Evolutionary conservation across 2,113 vertebrate genomes (phyloP).

Genomic region (Asarcornis scutulata): DNA sequence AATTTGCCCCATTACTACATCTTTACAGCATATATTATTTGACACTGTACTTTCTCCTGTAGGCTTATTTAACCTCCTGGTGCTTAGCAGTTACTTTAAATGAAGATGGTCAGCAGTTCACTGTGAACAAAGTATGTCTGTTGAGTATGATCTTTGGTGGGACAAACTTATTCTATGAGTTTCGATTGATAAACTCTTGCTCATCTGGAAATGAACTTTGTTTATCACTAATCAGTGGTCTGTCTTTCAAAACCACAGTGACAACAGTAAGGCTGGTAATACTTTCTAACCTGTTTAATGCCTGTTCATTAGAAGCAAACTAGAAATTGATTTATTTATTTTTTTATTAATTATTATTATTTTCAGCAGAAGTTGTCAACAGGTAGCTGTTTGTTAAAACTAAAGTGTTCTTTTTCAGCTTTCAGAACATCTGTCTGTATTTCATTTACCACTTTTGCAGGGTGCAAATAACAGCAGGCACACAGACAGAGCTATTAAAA

Average conservation of each 20-base stretch:
- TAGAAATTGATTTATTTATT: neutral
- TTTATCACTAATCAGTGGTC: neutral
- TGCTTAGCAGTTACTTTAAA: neutral
- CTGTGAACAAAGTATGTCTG: neutral
- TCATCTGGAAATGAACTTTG: neutral
- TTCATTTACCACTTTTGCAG: conserved; percentile 31
- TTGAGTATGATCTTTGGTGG: neutral
- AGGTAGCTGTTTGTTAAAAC: conserved; percentile 25
- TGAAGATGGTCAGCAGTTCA: neutral
- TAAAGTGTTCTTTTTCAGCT: neutral
- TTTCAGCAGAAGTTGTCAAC: neutral
- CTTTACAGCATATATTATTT: neutral
- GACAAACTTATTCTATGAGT: neutral
- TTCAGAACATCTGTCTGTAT: conserved; percentile 47
- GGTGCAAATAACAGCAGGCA: conserved; percentile 55
- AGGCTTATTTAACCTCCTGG: neutral
- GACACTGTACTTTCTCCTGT: neutral
- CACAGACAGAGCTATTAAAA: conserved; percentile 65
- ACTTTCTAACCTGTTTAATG: neutral
- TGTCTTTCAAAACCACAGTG: neutral
- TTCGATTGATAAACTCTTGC: neutral
- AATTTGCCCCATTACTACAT: neutral
- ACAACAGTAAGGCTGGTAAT: neutral
- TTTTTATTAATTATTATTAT: neutral
- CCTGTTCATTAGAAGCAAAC: neutral